A percentile compares a stretch with the other conserved stretches of the same genome.
Evolutionary conservation across 2,888 invertebrate species (phyloP).

Genomic region (Aphodius granarius): DNA sequence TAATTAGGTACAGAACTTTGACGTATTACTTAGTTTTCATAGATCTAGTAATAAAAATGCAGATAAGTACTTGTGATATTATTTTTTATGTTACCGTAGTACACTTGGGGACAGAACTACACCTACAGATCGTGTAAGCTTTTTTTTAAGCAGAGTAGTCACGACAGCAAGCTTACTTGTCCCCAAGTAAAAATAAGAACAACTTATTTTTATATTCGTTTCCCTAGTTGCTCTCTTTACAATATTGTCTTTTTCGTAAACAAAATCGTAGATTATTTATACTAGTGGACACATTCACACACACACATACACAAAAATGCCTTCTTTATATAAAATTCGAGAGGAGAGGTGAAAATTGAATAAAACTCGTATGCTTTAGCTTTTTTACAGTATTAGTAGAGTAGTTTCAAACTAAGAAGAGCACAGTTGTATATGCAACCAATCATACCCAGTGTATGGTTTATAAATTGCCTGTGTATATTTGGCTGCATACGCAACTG

Average conservation of each 20-base stretch:
- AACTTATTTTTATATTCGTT: not conserved
- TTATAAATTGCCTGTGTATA: no score
- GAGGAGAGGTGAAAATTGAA: not conserved
- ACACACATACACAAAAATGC: constrained; percentile 28
- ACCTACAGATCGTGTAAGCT: not conserved
- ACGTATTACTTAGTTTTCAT: not conserved
- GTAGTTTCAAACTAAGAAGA: no score
- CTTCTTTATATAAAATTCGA: constrained; percentile 30
- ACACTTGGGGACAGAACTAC: not conserved
- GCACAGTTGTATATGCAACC: no score
- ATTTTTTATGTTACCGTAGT: not conserved
- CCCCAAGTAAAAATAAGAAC: not conserved
- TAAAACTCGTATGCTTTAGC: constrained; percentile 33
- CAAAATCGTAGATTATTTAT: not conserved
- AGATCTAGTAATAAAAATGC: not conserved
- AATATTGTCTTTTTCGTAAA: constrained; percentile 12
- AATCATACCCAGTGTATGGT: no score
- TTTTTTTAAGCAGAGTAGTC: not conserved
- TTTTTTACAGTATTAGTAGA: constrained; percentile 34
- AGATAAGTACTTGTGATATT: not conserved
- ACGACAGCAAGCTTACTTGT: not conserved
- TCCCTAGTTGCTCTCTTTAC: not conserved
- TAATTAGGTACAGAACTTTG: not conserved
- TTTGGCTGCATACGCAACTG: no score
- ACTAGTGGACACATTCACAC: not conserved